These are phyloP conservation scores for Tachystola acroxantha DNA, from an alignment of 2,888 invertebrate genomes.

Conservation along the genomic window DNA sequence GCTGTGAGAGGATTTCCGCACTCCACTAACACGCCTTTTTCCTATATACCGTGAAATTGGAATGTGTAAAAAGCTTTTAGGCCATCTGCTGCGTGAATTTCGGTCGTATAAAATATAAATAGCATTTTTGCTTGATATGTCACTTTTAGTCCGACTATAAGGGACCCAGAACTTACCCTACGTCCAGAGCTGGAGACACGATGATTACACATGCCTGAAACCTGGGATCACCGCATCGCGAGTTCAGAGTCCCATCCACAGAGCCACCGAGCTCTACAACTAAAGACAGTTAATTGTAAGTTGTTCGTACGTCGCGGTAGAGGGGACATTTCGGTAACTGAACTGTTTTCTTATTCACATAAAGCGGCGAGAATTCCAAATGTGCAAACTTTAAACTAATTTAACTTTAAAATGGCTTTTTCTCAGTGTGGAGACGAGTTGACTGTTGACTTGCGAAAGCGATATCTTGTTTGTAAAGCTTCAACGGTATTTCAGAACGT, in stretches of 20 bases:
- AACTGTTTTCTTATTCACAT: constrained; percentile 3
- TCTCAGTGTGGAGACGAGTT: constrained; percentile 16
- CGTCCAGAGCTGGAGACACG: no score
- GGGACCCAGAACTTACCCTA: no score
- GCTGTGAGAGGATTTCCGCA: not conserved
- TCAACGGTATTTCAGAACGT: no score
- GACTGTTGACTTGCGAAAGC: constrained; percentile 3
- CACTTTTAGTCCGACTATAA: not conserved
- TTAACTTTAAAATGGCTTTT: constrained; percentile 63
- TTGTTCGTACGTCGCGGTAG: not conserved
- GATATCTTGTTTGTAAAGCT: constrained; percentile 6
- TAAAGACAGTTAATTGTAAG: not conserved
- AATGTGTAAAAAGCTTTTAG: no score
- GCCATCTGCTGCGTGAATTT: no score
- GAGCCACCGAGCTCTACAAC: no score
- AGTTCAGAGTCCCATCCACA: no score
- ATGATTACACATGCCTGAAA: no score
- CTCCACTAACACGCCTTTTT: no score
- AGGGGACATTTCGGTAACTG: not conserved
- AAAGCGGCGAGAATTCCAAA: constrained; percentile 32
- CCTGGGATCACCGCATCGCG: no score
- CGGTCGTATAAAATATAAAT: no score
- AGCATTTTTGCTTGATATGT: not conserved
- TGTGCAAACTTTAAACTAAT: constrained; percentile 51
- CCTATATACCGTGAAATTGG: no score